A percentile compares a stretch with the other conserved stretches of the same genome.
phyloP scores from a whole-genome alignment of 2,113 vertebrate genomes.

The Rutilus rutilus region DNA sequence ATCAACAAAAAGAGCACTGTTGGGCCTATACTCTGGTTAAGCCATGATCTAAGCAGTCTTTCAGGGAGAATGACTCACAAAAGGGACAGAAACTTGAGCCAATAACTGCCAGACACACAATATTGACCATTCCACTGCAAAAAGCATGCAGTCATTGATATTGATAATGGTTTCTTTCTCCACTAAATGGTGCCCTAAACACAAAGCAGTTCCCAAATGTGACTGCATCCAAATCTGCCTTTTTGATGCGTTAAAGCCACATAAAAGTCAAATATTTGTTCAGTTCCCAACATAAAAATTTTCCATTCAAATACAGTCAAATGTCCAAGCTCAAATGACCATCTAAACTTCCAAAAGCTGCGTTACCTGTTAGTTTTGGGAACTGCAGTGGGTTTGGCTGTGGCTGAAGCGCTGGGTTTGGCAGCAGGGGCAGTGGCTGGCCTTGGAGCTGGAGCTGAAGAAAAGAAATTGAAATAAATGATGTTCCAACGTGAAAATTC shows the following conservation, averaged over 20 bases:
- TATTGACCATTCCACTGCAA: neutral
- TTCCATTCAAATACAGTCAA: conserved; percentile 41
- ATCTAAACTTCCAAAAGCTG: neutral
- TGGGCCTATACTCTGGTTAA: conserved; percentile 1
- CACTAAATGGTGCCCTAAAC: neutral
- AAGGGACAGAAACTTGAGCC: conserved; percentile 16
- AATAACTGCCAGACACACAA: conserved; percentile 10
- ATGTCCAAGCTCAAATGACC: conserved; percentile 36
- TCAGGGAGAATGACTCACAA: conserved; percentile 12
- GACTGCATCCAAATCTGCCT: neutral
- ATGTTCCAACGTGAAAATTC: neutral
- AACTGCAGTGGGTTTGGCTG: conserved; percentile 57
- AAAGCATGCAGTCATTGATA: neutral
- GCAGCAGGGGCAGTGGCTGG: conserved; percentile 44
- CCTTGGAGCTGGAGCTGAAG: conserved; percentile 55
- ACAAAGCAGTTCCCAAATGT: neutral
- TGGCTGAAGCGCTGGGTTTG: conserved; percentile 62
- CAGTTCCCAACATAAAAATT: neutral
- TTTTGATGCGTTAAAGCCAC: neutral
- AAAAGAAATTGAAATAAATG: neutral
- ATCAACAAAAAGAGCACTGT: conserved; percentile 35
- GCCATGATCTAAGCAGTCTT: conserved; percentile 7
- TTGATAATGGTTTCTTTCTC: neutral
- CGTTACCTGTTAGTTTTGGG: conserved; percentile 72
- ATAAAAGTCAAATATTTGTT: neutral